Evolutionary conservation across 2,797 vertebrate genomes (phyloP), one percentile per base, ranked within the genome.

Genomic region (Chelonia mydas): DNA sequence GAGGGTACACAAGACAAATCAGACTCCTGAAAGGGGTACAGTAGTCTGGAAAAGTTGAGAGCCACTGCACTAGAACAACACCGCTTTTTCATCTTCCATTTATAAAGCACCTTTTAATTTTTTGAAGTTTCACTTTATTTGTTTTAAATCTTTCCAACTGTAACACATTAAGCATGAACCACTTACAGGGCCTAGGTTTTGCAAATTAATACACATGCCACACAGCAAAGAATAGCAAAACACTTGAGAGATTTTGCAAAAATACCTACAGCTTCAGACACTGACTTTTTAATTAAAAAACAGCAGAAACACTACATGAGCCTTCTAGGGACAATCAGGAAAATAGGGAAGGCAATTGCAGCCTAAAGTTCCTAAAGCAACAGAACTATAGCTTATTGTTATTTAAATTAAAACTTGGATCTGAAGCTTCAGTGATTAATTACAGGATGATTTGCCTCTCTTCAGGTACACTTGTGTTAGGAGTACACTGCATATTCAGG

Each of bases 81-180:
- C 57, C 4, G 50, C 78, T 93, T 87, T 11, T 93, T 94, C 37
- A 90, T 53, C 59, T 96, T 55, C 84, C 54, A 92, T 82, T 28
- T 78, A 3, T 49, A 55, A 88, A 89, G 59, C 9, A 49, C 47
- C 41, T 92, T 78, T 84, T n/a, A 83, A 83, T 92, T 53, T 94
- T 68, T 68, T 68, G 27, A 68, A 68, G 33, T 68, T 68, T 68
- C 33, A 68, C 16, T 68, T 68, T 65, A 31, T 33, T 65, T 68
- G 76, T 50, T 50, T 94, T 82, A 91, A 76, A 65, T 93, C 65
- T 81, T 72, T 81, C 55, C 41, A 23, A 72, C n/a, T 72, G 9
- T 53, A 41, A 50, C 47, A 47, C 81, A 54, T 59, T 78, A 68
- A 92, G 86, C 33, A 83, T 17, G 72, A 95, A 45, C 31, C 55